Percentiles rank a stretch among this genome's conserved stretches.
Conservation (phyloP, 2,888 invertebrate species). For the Hirtodrosophila alboralis region DNA sequence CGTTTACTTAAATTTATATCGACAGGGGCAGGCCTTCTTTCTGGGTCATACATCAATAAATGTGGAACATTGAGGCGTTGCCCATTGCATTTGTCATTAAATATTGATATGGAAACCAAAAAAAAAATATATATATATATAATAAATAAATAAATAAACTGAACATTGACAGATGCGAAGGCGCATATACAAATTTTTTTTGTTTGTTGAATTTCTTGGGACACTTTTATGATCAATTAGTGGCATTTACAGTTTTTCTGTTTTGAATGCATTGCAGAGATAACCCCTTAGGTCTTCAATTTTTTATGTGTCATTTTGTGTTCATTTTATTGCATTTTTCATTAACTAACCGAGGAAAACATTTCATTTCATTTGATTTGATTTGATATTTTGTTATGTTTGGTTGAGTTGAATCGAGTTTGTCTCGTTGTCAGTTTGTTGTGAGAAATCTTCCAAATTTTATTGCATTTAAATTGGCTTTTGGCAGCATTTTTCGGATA, state of each 20-base stretch:
- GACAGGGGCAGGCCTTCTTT: constrained; percentile 32
- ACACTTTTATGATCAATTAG: constrained; percentile 74
- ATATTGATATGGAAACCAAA: constrained; percentile 24
- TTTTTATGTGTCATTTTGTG: constrained; percentile 62
- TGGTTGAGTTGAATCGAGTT: background rate
- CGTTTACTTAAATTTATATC: background rate
- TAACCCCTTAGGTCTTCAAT: constrained; percentile 43
- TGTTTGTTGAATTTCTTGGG: constrained; percentile 26
- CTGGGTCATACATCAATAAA: constrained; percentile 74
- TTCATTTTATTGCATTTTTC: constrained; percentile 67
- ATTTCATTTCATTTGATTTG: constrained; percentile 56
- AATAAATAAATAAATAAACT: no score
- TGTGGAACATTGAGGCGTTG: constrained; percentile 55
- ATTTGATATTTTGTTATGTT: constrained; percentile 1
- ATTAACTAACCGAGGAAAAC: constrained; percentile 69
- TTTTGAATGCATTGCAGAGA: constrained; percentile 37
- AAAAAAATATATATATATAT: no score
- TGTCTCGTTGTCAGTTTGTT: constrained; percentile 38
- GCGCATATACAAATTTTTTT: constrained; percentile 12
- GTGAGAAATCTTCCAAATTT: constrained; percentile 65
- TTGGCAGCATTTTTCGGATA: constrained; percentile 70
- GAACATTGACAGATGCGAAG: constrained; percentile 37
- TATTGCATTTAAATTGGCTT: constrained; percentile 75
- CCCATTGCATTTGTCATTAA: constrained; percentile 66
- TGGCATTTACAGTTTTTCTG: constrained; percentile 65